Evolutionary conservation across 2,888 invertebrate species (phyloP).

Genomic region (Drosophila mercatorum): DNA sequence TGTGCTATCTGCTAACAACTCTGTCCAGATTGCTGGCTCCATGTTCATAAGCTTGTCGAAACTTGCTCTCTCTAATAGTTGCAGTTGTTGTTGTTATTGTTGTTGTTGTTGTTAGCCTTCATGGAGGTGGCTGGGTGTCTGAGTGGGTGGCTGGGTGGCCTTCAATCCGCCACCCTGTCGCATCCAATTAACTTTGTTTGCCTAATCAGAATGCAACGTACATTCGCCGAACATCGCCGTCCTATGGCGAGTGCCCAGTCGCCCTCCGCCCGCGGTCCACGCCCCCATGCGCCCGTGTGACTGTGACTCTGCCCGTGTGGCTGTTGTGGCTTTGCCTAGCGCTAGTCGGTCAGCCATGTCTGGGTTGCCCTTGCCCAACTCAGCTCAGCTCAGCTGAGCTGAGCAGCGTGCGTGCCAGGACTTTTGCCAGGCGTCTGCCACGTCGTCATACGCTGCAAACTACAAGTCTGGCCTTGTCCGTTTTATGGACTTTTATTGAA

Average conservation of each 20-base stretch:
- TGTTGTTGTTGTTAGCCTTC: constrained; percentile 27
- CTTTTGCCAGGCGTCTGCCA: constrained; percentile 38
- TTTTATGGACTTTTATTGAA: constrained; percentile 50
- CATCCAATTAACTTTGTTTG: constrained; percentile 77
- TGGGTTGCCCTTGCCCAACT: constrained; percentile 33
- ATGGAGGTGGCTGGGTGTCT: constrained; percentile 18
- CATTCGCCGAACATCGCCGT: constrained; percentile 28
- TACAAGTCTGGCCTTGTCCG: constrained; percentile 44
- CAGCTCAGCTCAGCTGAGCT: constrained; percentile 10
- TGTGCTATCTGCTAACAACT: constrained; percentile 9
- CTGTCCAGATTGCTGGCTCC: constrained; percentile 29
- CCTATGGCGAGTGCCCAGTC: constrained; percentile 9
- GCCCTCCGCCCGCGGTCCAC: neutral
- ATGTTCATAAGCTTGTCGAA: constrained; percentile 29
- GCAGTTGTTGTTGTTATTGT: constrained; percentile 7
- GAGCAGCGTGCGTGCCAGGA: constrained; percentile 58
- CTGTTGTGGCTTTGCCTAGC: constrained; percentile 7
- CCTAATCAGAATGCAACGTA: constrained; percentile 74
- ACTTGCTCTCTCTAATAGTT: constrained; percentile 33
- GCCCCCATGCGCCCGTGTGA: too few relatives aligned
- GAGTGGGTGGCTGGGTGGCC: constrained; percentile 36
- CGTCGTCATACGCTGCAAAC: constrained; percentile 32
- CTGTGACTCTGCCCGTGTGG: neutral
- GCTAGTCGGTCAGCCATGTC: constrained; percentile 51
- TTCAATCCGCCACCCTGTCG: constrained; percentile 53